Evolutionary conservation across 2,113 vertebrate genomes (phyloP).

Genomic region (Dunckerocampus dactyliophorus): DNA sequence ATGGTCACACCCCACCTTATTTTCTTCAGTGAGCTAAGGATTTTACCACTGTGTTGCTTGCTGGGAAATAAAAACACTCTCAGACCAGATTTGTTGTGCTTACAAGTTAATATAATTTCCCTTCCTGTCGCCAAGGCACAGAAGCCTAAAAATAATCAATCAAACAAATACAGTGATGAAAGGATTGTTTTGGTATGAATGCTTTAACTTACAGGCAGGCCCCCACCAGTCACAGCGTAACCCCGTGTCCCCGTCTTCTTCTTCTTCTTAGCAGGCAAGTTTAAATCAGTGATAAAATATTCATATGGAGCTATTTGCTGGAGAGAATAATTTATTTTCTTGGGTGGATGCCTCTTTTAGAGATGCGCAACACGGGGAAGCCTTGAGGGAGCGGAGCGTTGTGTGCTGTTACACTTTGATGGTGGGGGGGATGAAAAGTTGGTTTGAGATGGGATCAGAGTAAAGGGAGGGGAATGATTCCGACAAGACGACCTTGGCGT

Average conservation of each 20-base stretch:
- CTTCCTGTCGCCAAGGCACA: conserved; percentile 57
- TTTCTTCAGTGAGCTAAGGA: conserved; percentile 9
- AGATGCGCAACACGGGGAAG: conserved; percentile 51
- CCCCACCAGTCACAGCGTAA: conserved; percentile 16
- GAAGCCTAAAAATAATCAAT: conserved; percentile 52
- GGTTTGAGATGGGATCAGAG: conserved; percentile 60
- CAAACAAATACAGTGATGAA: conserved; percentile 61
- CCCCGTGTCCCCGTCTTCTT: conserved; percentile 45
- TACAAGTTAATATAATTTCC: conserved; percentile 57
- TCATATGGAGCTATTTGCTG: conserved; percentile 70
- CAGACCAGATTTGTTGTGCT: conserved; percentile 37
- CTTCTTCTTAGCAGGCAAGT: conserved; percentile 56
- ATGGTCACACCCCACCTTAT: too few species aligned
- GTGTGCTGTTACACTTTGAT: conserved; percentile 69
- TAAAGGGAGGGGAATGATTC: conserved; percentile 39
- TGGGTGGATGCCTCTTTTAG: conserved; percentile 66
- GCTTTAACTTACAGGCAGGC: conserved; percentile 45
- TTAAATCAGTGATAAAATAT: conserved; percentile 74
- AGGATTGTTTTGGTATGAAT: conserved; percentile 61
- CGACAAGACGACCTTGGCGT: conserved; percentile 56
- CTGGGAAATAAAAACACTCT: conserved; percentile 40
- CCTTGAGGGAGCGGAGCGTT: conserved; percentile 63
- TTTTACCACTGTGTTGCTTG: neutral
- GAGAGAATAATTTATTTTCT: conserved; percentile 74
- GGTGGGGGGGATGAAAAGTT: conserved; percentile 63